Evolutionary conservation across 2,888 invertebrate genomes (phyloP), one percentile per base, ranked within the genome.

Genomic region (Oscheius sp.): DNA sequence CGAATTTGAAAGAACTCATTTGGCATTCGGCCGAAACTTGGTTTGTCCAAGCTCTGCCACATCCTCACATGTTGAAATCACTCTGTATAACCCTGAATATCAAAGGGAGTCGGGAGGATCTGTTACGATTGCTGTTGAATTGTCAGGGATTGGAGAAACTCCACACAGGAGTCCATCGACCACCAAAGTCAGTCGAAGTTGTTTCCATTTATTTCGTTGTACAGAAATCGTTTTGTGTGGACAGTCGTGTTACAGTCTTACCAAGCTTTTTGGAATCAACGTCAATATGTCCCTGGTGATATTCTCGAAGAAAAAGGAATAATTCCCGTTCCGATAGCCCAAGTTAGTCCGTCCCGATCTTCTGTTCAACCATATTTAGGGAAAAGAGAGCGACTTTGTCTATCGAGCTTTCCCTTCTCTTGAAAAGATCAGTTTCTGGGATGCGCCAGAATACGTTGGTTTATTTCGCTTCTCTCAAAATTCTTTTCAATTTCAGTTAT

Each of bases 361-460:
- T n/a, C n/a, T n/a, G 23, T 71, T 45, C 18, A 2, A 5, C 2
- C 29, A 0, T 61, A 27, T 66, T 1, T n/a, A 55, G 72, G 43
- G 56, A 9, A 29, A 69, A 1, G 69, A 52, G 1, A 29, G 41
- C 6, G 73, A 52, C 27, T 58, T 55, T n/a, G 29, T 35, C 16
- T 61, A 45, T 25, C n/a, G 29, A 2, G 69, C 68, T 5, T 72
- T 74, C 35, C 71, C 74, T 6, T 56, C 68, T 23, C 25, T 76
- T 12, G 5, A 43, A 9, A 59, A 70, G 45, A 61, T 79, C 21
- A 75, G 79, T 23, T 76, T 81, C 25, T 81, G 81, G 79, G 79
- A 81, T 53, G 43, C 66, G 2, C 81, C 81, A 7, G 79, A 79
- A 58, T 73, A 69, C 49, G 72, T 72, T 1, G 13, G 29, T 25